A percentile compares a stretch with the other conserved stretches of the same genome.
Evolutionary conservation across 2,797 vertebrate genomes (phyloP).

Genomic region (Artibeus jamaicensis): DNA sequence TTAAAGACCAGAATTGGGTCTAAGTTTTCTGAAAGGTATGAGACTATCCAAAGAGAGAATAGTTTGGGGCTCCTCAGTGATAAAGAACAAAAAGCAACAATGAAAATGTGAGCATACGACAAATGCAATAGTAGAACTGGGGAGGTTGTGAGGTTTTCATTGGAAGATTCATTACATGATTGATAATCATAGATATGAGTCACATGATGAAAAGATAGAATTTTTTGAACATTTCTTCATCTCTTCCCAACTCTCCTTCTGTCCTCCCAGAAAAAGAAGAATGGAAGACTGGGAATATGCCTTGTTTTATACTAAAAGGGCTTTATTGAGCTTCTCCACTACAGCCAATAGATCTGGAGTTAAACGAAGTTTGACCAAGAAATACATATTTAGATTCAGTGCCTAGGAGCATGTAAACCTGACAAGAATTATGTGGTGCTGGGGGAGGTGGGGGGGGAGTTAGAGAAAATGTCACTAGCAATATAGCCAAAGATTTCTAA

Average conservation of each 20-base stretch:
- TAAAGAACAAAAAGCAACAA: neutral
- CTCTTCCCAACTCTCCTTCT: neutral
- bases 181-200: neutral
- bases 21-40: neutral
- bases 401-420: neutral
- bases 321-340: neutral
- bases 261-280: neutral
- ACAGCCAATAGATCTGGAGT: neutral
- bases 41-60: neutral
- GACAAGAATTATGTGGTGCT: neutral
- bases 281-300: neutral
- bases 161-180: neutral
- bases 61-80: neutral
- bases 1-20: neutral
- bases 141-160: neutral
- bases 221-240: neutral
- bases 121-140: neutral
- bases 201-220: neutral
- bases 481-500: neutral
- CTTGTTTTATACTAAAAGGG: neutral
- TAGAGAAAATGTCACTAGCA: neutral
- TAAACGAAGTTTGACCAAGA: constrained; percentile 27
- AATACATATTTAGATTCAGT: neutral
- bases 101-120: neutral
- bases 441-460: neutral